phyloP scores from a whole-genome alignment of 2,113 vertebrate species.

The Corythornis vintsioides region DNA sequence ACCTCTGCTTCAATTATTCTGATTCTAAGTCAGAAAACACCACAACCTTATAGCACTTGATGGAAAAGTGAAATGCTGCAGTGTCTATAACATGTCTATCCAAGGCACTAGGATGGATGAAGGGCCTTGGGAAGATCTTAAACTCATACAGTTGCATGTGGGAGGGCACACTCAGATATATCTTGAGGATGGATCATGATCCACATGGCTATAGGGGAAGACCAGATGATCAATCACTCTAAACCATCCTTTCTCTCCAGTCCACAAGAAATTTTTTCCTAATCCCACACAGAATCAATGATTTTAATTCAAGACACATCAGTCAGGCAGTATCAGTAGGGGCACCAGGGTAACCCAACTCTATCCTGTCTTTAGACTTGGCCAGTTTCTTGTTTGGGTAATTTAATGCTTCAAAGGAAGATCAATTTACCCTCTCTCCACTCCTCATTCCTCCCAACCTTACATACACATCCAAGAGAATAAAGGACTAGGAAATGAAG shows the following conservation, averaged over 20 bases:
- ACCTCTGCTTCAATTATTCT: background rate
- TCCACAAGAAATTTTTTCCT: background rate
- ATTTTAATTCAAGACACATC: conserved; percentile 27
- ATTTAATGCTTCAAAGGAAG: conserved; percentile 65
- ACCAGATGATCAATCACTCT: background rate
- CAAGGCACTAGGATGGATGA: background rate
- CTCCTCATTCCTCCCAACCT: background rate
- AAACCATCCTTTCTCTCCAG: background rate
- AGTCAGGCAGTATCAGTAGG: background rate
- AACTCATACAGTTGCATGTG: background rate
- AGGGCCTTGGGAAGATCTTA: background rate
- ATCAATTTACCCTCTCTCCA: conserved; percentile 29
- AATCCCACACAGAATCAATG: background rate
- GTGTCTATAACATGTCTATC: background rate
- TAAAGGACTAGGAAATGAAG: conserved; percentile 27
- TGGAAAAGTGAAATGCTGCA: background rate
- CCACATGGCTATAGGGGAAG: background rate
- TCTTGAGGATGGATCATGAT: background rate
- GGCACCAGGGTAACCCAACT: background rate
- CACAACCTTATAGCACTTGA: background rate
- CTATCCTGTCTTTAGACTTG: background rate
- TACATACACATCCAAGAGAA: conserved; percentile 42
- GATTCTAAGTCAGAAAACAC: background rate
- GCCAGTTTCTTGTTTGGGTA: conserved; percentile 39
- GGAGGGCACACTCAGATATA: background rate